Evolutionary conservation across 1,140 invertebrate genomes (phyloP).

Genomic region (Ips typographus): DNA sequence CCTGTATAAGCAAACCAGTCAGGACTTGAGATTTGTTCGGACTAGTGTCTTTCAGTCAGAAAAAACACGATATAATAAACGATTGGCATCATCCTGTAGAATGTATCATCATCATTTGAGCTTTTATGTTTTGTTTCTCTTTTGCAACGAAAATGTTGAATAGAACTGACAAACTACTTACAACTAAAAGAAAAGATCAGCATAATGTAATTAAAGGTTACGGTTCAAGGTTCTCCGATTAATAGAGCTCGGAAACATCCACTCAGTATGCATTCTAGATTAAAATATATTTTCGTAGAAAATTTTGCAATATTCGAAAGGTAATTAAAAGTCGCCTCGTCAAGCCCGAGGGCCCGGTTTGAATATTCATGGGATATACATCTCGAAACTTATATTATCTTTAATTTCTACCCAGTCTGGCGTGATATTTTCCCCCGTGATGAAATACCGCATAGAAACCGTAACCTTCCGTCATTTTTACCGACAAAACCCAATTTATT

Average conservation of each 20-base stretch:
- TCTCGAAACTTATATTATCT: conserved; percentile 36
- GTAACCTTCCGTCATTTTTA: conserved; percentile 24
- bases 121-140: too few species aligned
- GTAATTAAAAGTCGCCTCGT: conserved; percentile 35
- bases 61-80: too few species aligned
- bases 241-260: neutral
- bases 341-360: conserved; percentile 28
- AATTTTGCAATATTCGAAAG: conserved; percentile 36
- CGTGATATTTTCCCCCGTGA: conserved; percentile 32
- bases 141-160: too few species aligned
- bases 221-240: too few species aligned
- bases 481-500: conserved; percentile 23
- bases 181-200: too few species aligned
- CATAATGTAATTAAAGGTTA: too few species aligned
- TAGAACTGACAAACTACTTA: too few species aligned
- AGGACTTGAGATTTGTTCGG: too few species aligned
- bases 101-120: too few species aligned
- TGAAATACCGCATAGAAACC: conserved; percentile 12
- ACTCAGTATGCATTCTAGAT: conserved; percentile 23
- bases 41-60: too few species aligned
- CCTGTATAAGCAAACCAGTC: too few species aligned
- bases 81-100: too few species aligned
- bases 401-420: conserved; percentile 35
- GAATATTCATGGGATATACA: conserved; percentile 35
- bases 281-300: conserved; percentile 33